Percentiles rank a stretch among this genome's conserved stretches.
These are phyloP conservation scores for Butorides virescens DNA, from an alignment of 2,113 vertebrate species.

Conservation along the genomic window DNA sequence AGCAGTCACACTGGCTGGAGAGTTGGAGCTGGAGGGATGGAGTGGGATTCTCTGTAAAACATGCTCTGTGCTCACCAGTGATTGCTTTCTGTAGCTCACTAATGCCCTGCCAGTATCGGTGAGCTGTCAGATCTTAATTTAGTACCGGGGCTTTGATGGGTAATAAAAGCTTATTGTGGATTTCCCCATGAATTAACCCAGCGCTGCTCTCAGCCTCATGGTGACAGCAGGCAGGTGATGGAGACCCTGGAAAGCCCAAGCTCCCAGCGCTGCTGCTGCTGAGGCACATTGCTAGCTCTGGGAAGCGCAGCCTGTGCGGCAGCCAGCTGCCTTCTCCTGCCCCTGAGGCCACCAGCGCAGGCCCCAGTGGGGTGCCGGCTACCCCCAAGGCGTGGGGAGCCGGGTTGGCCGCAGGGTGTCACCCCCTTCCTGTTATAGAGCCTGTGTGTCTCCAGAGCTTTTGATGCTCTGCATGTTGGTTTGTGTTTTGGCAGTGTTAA, in stretches of 20 bases:
- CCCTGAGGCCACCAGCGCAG: neutral
- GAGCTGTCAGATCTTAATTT: neutral
- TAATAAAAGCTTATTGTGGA: neutral
- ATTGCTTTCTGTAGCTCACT: neutral
- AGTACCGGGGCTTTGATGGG: neutral
- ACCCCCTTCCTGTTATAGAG: no score
- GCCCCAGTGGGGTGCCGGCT: no score
- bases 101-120: neutral
- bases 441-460: neutral
- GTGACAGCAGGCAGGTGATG: neutral
- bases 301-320: neutral
- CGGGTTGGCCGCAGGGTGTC: no score
- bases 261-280: no score
- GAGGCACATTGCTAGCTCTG: no score
- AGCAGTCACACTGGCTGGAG: neutral
- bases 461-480: rapidly evolving
- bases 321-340: neutral
- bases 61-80: neutral
- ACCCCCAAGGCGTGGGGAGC: no score
- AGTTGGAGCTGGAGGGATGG: neutral
- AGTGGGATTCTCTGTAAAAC: neutral
- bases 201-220: neutral
- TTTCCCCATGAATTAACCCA: neutral
- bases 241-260: neutral
- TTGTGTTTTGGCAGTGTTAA: neutral